A percentile compares a stretch with the other conserved stretches of the same genome.
Evolutionary conservation across 2,888 invertebrate species (phyloP).

Genomic region (Dolichopus griseipennis): DNA sequence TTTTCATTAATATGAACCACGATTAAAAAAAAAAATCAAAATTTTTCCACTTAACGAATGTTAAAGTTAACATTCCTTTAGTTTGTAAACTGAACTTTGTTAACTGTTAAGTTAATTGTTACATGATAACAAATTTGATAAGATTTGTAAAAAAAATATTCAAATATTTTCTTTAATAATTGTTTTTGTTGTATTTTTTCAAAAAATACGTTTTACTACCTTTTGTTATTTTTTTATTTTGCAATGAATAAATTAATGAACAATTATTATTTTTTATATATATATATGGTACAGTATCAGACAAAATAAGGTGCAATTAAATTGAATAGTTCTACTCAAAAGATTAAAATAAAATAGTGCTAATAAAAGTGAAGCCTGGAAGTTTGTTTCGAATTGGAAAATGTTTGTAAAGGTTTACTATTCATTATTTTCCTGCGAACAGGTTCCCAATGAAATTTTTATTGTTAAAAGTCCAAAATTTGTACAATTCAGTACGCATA

Average conservation of each 20-base stretch:
- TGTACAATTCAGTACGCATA: too few relatives aligned
- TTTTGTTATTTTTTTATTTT: neutral
- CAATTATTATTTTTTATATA: neutral
- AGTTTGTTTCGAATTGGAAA: too few relatives aligned
- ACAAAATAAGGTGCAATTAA: too few relatives aligned
- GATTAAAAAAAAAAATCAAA: too few relatives aligned
- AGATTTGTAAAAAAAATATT: neutral
- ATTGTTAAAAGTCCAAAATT: too few relatives aligned
- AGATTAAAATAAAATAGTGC: too few relatives aligned
- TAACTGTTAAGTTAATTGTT: neutral
- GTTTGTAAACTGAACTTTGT: neutral
- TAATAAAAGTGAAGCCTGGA: too few relatives aligned
- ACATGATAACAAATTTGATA: conserved; percentile 1
- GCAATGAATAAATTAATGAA: neutral
- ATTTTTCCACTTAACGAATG: neutral
- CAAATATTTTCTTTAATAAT: neutral
- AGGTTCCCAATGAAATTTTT: too few relatives aligned
- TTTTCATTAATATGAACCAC: too few relatives aligned
- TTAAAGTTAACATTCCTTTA: neutral
- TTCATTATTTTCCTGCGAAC: too few relatives aligned
- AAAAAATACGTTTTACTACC: neutral
- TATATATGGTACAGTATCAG: neutral
- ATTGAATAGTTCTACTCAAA: too few relatives aligned
- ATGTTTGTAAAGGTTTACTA: too few relatives aligned
- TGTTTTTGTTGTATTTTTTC: neutral